Conservation (phyloP, 2,797 vertebrate species). For the Thamnophis elegans region DNA sequence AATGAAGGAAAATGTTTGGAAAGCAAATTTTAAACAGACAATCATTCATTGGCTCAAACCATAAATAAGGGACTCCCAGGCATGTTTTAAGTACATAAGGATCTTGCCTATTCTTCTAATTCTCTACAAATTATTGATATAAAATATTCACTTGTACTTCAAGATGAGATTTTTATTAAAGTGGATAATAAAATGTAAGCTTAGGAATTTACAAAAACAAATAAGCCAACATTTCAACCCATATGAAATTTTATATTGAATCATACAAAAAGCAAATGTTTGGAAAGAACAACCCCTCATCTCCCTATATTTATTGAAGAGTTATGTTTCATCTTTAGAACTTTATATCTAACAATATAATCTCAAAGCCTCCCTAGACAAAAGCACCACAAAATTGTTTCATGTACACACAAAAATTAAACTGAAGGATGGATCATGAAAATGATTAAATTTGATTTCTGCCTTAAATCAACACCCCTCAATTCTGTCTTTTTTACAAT, state of each 20-base stretch:
- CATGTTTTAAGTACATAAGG: background rate
- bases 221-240: accelerated
- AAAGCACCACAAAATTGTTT: slow-evolving; percentile 10
- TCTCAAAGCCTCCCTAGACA: background rate
- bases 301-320: slow-evolving; percentile 9
- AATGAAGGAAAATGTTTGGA: background rate
- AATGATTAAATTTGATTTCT: slow-evolving; percentile 31
- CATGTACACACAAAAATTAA: slow-evolving; percentile 40
- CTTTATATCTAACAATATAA: background rate
- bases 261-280: background rate
- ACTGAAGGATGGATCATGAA: slow-evolving; percentile 9
- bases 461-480: slow-evolving; percentile 31
- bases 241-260: background rate
- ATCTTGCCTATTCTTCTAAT: background rate
- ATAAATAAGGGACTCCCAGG: background rate
- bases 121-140: background rate
- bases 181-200: background rate
- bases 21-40: background rate
- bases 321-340: background rate
- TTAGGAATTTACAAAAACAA: slow-evolving; percentile 5
- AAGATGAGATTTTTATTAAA: background rate
- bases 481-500: background rate
- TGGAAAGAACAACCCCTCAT: background rate
- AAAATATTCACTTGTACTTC: background rate
- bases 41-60: background rate